Evolutionary conservation across 1,140 invertebrate species (phyloP), one percentile per base, ranked within the genome.

Genomic region (Procambarus clarkii): DNA sequence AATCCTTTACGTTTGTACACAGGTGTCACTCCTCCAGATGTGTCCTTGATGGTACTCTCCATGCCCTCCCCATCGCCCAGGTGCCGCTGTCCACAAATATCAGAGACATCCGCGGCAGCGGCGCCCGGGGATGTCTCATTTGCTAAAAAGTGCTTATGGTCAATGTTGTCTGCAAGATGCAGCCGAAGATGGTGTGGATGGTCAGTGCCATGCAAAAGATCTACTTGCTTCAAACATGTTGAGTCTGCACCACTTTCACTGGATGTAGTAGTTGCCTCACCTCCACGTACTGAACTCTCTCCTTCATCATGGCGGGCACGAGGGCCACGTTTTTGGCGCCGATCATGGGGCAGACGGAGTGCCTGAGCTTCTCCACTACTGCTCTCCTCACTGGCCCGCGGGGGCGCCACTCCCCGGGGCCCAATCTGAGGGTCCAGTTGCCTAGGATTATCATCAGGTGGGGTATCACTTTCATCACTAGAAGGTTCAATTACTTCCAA

Each of bases 401-500:
- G 76, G 79, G 81, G 54, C 48, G 77, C 64, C 64, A n/a, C 77
- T 85, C 82, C 83, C 69, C 76, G 45, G 54, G 71, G 46, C 58
- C 88, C 76, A 69, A 50, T 13, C 74, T 84, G 88, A 21, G 77
- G 88, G 71, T 85, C 81, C 46, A 60, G 45, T 18, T n/a, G 48
- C 9, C 87, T 64, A 81, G 79, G 87, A 74, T 89, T 79, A 82
- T 83, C 87, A 54, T 89, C 87, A 89, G 79, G 79, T 44, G 79
- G 79, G 24, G 78, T 69, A 54, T 92, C 92, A 78, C 89, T 92
- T 48, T 93, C 92, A 46, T 93, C 93, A 77, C 93, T 93, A 8
- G 94, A 93, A 3, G 94, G 94, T 84, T 94, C 94, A 60, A 94
- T 93, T 18, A 94, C 94, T 91, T 94, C 94, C 45, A 94, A 90